These are phyloP conservation scores for Hexactinellida sp. DNA, from an alignment of 37 sponge, comb jelly and placozoan genomes.

Conservation along the genomic window DNA sequence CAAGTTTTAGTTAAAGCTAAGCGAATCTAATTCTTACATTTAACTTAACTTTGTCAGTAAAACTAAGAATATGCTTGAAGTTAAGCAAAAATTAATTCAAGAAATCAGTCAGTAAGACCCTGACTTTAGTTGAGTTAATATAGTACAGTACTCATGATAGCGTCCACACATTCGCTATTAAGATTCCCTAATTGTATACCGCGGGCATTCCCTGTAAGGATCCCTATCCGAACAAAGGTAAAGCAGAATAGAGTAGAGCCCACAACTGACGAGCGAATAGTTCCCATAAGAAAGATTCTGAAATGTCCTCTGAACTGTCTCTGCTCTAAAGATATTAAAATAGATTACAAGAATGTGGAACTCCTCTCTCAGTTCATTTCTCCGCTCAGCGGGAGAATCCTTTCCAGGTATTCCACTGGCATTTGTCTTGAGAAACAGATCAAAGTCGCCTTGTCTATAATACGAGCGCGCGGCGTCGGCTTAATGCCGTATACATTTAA, in stretches of 20 bases:
- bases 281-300: background rate
- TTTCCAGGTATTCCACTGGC: background rate
- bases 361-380: constrained; percentile 4
- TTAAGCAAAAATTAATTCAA: too few species aligned
- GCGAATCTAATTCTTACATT: too few species aligned
- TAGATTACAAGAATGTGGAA: constrained; percentile 15
- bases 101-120: too few species aligned
- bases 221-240: background rate
- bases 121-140: too few species aligned
- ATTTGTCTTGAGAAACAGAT: background rate
- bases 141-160: background rate
- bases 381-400: background rate
- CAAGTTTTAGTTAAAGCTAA: too few species aligned
- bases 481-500: background rate
- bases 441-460: background rate
- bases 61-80: too few species aligned
- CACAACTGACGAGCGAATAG: background rate
- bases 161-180: background rate
- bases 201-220: background rate
- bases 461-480: background rate
- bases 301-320: background rate
- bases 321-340: background rate
- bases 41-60: too few species aligned
- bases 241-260: background rate
- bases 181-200: background rate